Conservation (phyloP, 2,797 vertebrate genomes). For the Danionella dracula region DNA sequence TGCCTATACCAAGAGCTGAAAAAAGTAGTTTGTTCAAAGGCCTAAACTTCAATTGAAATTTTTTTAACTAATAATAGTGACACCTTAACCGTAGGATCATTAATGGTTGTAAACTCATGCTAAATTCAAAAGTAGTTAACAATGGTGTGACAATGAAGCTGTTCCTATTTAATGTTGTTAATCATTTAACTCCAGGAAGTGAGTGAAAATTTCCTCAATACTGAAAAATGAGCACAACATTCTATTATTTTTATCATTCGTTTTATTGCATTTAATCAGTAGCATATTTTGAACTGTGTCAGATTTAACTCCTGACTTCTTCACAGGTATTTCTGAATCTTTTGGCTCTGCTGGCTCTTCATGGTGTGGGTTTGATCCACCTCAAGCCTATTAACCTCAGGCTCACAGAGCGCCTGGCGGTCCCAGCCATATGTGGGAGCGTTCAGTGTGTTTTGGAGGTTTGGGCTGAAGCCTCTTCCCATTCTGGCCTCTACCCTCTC, state of each 20-base stretch:
- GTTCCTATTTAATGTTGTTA: too few relatives aligned
- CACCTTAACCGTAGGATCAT: too few relatives aligned
- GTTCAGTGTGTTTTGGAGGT: slow-evolving; percentile 55
- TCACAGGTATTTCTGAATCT: slow-evolving; percentile 65
- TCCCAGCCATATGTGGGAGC: slow-evolving; percentile 65
- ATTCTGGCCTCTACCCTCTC: slow-evolving; percentile 53
- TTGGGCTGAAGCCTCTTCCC: slow-evolving; percentile 59
- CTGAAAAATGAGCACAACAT: too few relatives aligned
- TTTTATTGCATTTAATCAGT: not conserved
- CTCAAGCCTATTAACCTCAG: slow-evolving; percentile 57
- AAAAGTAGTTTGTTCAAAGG: too few relatives aligned
- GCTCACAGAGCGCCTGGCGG: slow-evolving; percentile 64
- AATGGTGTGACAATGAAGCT: too few relatives aligned
- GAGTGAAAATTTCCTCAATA: too few relatives aligned
- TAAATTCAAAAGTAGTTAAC: too few relatives aligned
- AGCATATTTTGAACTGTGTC: not conserved
- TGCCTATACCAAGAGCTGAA: too few relatives aligned
- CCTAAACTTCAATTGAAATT: too few relatives aligned
- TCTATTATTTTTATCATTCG: not conserved
- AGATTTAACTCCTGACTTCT: not conserved
- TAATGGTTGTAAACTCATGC: too few relatives aligned
- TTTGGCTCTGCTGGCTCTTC: slow-evolving; percentile 58
- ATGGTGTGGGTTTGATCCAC: slow-evolving; percentile 49
- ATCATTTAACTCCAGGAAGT: too few relatives aligned
- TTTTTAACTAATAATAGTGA: too few relatives aligned